phyloP scores from a whole-genome alignment of 2,113 vertebrate species.

The Caretta caretta region DNA sequence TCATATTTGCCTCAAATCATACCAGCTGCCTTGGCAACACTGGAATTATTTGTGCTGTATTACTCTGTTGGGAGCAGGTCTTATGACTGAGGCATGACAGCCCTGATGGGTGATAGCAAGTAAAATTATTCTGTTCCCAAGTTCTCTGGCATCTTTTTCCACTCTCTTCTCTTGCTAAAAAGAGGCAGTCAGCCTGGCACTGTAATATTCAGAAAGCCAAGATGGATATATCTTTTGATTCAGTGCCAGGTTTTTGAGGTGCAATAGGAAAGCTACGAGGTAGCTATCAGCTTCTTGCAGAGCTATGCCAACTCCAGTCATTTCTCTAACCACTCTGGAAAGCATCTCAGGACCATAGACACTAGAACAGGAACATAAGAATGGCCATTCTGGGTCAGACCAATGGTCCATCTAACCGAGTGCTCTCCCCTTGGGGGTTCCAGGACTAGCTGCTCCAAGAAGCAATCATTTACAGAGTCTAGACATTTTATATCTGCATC shows the following conservation, averaged over 20 bases:
- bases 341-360: not conserved
- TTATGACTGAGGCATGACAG: constrained; percentile 20
- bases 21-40: constrained; percentile 6
- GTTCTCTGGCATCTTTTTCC: constrained; percentile 31
- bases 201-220: not conserved
- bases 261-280: not conserved
- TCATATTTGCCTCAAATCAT: not conserved
- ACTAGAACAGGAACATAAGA: not conserved
- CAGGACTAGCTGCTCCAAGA: too few relatives aligned
- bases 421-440: too few relatives aligned
- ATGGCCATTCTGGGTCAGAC: not conserved
- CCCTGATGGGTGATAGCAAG: constrained; percentile 44
- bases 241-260: constrained; percentile 16
- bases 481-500: too few relatives aligned
- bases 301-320: not conserved
- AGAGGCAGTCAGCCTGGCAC: not conserved
- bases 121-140: not conserved
- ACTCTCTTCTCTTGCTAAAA: not conserved
- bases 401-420: not conserved
- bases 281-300: not conserved
- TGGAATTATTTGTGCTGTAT: accelerated
- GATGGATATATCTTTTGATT: constrained; percentile 17
- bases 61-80: not conserved
- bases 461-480: too few relatives aligned
- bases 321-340: not conserved